phyloP scores from a whole-genome alignment of 2,113 vertebrate genomes.

The Sander lucioperca region DNA sequence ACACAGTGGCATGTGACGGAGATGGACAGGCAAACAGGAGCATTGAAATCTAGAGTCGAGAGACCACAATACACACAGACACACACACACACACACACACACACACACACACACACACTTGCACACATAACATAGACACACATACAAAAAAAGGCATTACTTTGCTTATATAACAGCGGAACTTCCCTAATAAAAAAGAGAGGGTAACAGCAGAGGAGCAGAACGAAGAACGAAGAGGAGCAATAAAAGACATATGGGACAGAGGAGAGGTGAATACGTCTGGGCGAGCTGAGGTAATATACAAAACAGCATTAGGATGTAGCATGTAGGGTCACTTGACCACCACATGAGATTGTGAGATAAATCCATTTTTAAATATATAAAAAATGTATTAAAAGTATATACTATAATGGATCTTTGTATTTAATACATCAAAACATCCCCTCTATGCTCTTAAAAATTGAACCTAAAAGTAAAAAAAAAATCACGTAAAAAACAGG shows the following conservation, averaged over 20 bases:
- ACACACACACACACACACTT: not conserved
- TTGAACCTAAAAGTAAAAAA: not conserved
- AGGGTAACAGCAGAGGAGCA: not conserved
- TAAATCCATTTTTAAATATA: too few relatives aligned
- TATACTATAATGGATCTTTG: not conserved
- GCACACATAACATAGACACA: not conserved
- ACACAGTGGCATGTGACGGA: not conserved
- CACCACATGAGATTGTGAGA: not conserved
- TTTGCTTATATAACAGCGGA: conserved; percentile 47
- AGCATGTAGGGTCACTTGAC: not conserved
- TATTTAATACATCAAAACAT: not conserved
- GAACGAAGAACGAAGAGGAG: not conserved
- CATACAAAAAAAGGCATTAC: conserved; percentile 14
- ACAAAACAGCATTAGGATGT: not conserved
- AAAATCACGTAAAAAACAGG: not conserved
- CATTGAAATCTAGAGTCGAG: not conserved
- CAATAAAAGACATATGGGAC: not conserved
- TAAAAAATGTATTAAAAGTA: not conserved
- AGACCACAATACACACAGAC: not conserved
- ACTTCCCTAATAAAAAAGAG: conserved; percentile 54
- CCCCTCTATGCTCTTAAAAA: not conserved
- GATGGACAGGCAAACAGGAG: not conserved
- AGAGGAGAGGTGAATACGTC: not conserved
- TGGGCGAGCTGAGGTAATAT: not conserved
- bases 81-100: not conserved